A percentile compares a stretch with the other conserved stretches of the same genome.
Evolutionary conservation across 2,113 vertebrate genomes (phyloP).

Genomic region (Epinephelus fuscoguttatus): DNA sequence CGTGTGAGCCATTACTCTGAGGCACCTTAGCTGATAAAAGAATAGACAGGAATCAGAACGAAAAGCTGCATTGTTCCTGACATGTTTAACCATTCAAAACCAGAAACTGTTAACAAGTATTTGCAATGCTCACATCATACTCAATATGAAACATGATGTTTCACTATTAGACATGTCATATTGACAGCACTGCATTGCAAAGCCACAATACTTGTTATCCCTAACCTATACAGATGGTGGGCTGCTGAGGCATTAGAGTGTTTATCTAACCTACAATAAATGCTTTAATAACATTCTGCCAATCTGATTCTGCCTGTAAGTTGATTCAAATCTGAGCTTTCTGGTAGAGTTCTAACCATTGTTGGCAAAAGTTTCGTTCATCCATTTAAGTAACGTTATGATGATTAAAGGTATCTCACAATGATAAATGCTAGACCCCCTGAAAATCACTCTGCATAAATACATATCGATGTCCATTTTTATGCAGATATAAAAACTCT

Average conservation of each 20-base stretch:
- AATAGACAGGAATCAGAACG: background rate
- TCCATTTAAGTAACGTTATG: background rate
- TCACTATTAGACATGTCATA: background rate
- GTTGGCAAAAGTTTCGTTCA: background rate
- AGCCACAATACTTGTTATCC: background rate
- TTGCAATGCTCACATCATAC: background rate
- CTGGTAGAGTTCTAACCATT: background rate
- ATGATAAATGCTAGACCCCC: background rate
- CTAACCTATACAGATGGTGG: background rate
- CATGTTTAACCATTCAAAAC: background rate
- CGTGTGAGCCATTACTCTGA: background rate
- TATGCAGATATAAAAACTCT: background rate
- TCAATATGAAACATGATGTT: background rate
- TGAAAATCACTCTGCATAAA: background rate
- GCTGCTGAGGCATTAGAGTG: background rate
- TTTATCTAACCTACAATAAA: background rate
- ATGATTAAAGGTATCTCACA: background rate
- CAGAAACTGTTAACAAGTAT: background rate
- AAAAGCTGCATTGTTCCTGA: background rate
- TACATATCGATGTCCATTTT: background rate
- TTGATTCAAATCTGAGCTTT: too few species aligned
- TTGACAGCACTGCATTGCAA: background rate
- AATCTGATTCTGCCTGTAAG: too few species aligned
- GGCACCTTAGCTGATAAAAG: too few species aligned
- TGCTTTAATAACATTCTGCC: background rate